Percentiles rank a stretch among this genome's conserved stretches.
Evolutionary conservation across 1,140 invertebrate genomes (phyloP).

Genomic region (Apis mellifera): DNA sequence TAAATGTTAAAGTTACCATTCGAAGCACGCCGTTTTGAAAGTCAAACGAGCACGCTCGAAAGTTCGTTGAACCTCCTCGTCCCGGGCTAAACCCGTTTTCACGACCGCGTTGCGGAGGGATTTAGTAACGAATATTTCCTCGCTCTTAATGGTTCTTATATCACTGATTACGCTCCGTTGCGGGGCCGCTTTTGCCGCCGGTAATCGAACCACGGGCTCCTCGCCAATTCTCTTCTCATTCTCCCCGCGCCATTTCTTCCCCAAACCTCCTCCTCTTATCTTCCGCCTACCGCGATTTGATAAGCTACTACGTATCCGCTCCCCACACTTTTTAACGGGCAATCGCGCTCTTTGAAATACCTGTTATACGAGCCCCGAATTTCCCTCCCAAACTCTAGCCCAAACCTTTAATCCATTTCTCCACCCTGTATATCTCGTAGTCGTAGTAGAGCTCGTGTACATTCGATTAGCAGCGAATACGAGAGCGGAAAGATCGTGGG

Average conservation of each 20-base stretch:
- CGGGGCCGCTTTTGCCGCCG: constrained; percentile 3
- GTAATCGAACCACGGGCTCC: constrained; percentile 44
- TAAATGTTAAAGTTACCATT: constrained; percentile 59
- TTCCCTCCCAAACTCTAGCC: too few species aligned
- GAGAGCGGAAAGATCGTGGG: neutral
- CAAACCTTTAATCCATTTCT: too few species aligned
- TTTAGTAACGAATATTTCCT: constrained; percentile 58
- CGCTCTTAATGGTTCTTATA: constrained; percentile 61
- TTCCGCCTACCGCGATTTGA: neutral
- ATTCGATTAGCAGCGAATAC: neutral
- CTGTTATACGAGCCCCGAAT: too few species aligned
- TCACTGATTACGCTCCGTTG: constrained; percentile 44
- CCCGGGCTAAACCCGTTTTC: constrained; percentile 58
- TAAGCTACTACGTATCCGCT: neutral
- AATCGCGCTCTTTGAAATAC: too few species aligned
- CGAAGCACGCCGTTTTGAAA: constrained; percentile 56
- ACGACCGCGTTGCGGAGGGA: constrained; percentile 53
- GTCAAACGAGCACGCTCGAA: constrained; percentile 48
- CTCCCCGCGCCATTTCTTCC: neutral
- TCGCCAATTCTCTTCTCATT: constrained; percentile 20
- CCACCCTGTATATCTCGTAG: too few species aligned
- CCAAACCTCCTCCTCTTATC: neutral
- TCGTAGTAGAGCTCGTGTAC: too few species aligned
- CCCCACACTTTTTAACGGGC: too few species aligned
- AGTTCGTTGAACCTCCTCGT: constrained; percentile 56